Base-by-base conservation (phyloP, 1,140 invertebrate species). In the Cecropterus lyciades region DNA sequence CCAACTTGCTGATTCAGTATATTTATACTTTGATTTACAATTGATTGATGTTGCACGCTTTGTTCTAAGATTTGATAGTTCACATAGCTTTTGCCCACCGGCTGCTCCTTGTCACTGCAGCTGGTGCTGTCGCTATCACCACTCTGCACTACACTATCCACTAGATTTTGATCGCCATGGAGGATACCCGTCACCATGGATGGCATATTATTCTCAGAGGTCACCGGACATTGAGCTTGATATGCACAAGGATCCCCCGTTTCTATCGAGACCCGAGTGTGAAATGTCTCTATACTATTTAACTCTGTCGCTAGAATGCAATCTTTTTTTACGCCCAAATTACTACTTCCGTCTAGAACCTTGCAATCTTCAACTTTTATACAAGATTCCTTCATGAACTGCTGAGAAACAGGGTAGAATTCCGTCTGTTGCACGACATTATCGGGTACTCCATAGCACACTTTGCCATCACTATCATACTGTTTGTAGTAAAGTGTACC, bases 31-130 rank as follows among this genome's bases (percentile, higher is more conserved):
- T 92, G 90, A 85, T 92, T 93, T 66, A 92, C 88, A 82, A 92
- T 92, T 49, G 91, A 92, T 59, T 92, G 92, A 72, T 92, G 91
- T 49, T 88, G 84, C 65, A 92, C 85, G 86, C 90, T 91, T 67
- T 92, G 91, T 87, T 92, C 89, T 81, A 92, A 82, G 67, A 92
- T 84, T 72, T 92, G 90, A 79, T 92, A 93, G 82, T 93, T 92
- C 67, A 92, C 79, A 83, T 85, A 89, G 76, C 83, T 84, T 63
- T 89, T 91, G 40, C 78, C 75, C 37, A 89, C 72, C 16, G 81
- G 75, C 53, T 84, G 72, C 64, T 90, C 86, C 69, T 77, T 79
- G 15, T 91, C 85, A 85, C 76, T 66, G 70, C 78, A 84, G 67
- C 85, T 80, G 71, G 76, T 74, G 70, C 71, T 73, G 49, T 89